Conservation (phyloP, 2,113 vertebrate species). For the Ictalurus punctatus region DNA sequence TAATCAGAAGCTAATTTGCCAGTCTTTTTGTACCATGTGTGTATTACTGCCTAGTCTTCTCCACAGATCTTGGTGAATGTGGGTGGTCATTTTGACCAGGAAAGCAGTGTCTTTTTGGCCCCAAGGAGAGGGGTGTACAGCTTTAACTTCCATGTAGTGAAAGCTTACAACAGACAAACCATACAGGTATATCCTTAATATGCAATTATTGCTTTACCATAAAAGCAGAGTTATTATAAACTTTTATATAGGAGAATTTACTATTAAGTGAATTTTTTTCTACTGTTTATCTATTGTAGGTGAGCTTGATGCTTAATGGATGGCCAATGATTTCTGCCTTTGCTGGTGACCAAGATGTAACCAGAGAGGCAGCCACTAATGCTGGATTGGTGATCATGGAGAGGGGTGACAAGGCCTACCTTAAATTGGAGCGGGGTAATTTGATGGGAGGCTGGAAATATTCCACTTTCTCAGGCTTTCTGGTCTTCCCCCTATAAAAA, state of each 20-base stretch:
- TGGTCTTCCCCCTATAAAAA: conserved; percentile 83
- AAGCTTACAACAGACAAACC: conserved; percentile 87
- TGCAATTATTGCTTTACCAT: not conserved
- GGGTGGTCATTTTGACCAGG: conserved; percentile 81
- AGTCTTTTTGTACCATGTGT: not conserved
- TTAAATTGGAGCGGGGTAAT: conserved; percentile 83
- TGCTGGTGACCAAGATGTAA: conserved; percentile 86
- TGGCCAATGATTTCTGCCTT: conserved; percentile 88
- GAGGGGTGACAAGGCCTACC: conserved; percentile 83
- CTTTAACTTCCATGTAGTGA: conserved; percentile 88
- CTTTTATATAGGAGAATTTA: no score
- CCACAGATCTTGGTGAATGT: conserved; percentile 83
- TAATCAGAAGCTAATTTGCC: not conserved
- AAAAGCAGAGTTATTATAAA: not conserved
- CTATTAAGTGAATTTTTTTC: not conserved
- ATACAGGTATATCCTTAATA: conserved; percentile 74
- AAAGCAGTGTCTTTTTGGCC: conserved; percentile 82
- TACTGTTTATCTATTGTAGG: conserved; percentile 63
- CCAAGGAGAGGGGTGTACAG: conserved; percentile 85
- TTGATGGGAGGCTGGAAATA: conserved; percentile 89
- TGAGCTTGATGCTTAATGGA: conserved; percentile 85
- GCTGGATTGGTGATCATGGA: conserved; percentile 85
- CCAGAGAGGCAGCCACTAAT: conserved; percentile 84
- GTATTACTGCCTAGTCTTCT: conserved; percentile 1
- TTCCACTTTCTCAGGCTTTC: conserved; percentile 86